Percentiles rank a stretch among this genome's conserved stretches.
phyloP scores from a whole-genome alignment of 2,797 vertebrate genomes.

The Psittacula derbiana region DNA sequence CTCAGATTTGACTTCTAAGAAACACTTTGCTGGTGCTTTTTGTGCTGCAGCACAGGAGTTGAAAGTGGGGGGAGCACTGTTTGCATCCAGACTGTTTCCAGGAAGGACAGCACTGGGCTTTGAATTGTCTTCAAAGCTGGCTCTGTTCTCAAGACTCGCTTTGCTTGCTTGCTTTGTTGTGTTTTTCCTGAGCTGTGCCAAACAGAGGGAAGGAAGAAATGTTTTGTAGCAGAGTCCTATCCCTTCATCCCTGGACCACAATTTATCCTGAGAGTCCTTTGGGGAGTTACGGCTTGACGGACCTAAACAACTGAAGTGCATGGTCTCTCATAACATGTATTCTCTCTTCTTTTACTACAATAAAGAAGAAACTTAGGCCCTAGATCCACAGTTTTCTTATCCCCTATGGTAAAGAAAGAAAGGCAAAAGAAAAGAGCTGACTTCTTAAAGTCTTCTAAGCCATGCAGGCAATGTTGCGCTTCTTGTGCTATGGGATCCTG shows the following conservation, averaged over 20 bases:
- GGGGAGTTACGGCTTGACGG: neutral
- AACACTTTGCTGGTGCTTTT: neutral
- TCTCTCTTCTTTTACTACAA: neutral
- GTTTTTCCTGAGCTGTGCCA: neutral
- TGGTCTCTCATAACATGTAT: neutral
- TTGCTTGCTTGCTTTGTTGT: neutral
- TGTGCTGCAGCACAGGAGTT: neutral
- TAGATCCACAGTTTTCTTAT: neutral
- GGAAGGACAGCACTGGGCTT: neutral
- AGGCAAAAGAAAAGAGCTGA: neutral
- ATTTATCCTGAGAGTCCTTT: neutral
- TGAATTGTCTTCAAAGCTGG: constrained; percentile 27
- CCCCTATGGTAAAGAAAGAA: neutral
- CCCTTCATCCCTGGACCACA: neutral
- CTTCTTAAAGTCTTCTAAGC: neutral
- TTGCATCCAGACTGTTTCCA: neutral
- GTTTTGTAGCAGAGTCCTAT: neutral
- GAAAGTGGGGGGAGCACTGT: neutral
- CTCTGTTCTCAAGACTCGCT: neutral
- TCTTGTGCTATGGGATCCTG: fast-evolving
- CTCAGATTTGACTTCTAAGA: neutral
- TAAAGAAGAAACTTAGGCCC: neutral
- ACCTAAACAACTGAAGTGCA: neutral
- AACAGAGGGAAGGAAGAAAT: neutral
- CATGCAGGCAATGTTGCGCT: neutral